Base-by-base conservation (phyloP, 2,888 invertebrate genomes). In the Homarus gammarus region DNA sequence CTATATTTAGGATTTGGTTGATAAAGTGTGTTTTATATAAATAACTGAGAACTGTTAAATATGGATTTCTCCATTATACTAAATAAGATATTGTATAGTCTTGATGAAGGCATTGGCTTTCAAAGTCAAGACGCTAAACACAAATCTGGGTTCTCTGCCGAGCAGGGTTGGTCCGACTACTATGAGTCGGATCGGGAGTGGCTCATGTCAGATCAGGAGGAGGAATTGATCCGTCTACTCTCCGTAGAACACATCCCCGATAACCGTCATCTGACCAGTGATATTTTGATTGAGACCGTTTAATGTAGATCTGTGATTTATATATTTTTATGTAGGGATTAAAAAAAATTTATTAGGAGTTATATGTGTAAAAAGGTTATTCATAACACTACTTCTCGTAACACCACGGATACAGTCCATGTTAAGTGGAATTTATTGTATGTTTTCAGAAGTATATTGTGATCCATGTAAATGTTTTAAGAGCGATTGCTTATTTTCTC, bases 121-220 rank as follows among this genome's bases (percentile, higher is more conserved):
- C 38, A 31, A 83, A 84, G 49, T 68, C 33, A 33, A 22, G 38
- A 84, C 36, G 83, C 83, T 84, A 88, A 88, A 75, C 56, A 70
- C 27, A 68, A 84, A 89, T 89, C 89, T 84, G 84, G 89, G 89
- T 89, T 89, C 89, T 89, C 89, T 89, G 89, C 89, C 89, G 64
- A 79, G 79, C 89, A 89, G 89, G 84, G 84, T 79, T 89, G 89
- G 89, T 89, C 89, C 44, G 89, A 89, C 89, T 89, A 84, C 89
- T 85, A 84, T 85, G 89, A 89, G 89, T 92, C 90, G 73, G 92
- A 91, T 83, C 92, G 93, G 83, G 96, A 96, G 93, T 95, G 96
- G 95, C 96, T 96, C 95, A 96, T 96, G 93, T 96, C 96, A 33
- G 96, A 96, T 93, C 96, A 96, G 94, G 96, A 97, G 93, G 96